Percentiles rank a stretch among this genome's conserved stretches.
These are phyloP conservation scores for Thunnus thynnus DNA, from an alignment of 2,113 vertebrate genomes.

Conservation along the genomic window DNA sequence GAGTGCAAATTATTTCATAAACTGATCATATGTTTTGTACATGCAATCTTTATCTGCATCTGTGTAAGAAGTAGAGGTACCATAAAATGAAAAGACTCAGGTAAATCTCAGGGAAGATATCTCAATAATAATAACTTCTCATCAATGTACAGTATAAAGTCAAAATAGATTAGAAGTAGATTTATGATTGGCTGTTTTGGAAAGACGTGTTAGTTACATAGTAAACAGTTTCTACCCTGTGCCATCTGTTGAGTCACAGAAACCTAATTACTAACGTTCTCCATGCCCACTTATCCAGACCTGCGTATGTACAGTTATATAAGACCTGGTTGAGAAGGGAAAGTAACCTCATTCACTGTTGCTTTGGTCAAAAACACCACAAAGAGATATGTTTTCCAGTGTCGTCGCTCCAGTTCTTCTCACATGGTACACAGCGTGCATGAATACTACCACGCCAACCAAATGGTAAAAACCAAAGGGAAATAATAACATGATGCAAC, in stretches of 20 bases:
- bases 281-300: constrained; percentile 58
- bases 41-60: not conserved
- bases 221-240: constrained; percentile 34
- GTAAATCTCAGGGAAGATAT: too few relatives aligned
- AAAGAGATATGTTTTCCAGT: constrained; percentile 72
- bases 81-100: not conserved
- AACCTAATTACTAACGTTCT: constrained; percentile 72
- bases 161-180: not conserved
- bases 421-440: constrained; percentile 49
- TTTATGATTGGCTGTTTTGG: constrained; percentile 41
- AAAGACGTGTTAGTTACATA: constrained; percentile 42
- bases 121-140: too few relatives aligned
- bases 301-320: constrained; percentile 67
- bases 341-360: constrained; percentile 62
- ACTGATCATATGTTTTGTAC: not conserved
- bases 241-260: constrained; percentile 71
- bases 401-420: constrained; percentile 38
- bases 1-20: not conserved
- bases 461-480: constrained; percentile 59
- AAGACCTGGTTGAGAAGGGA: constrained; percentile 53
- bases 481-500: constrained; percentile 73
- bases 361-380: constrained; percentile 64
- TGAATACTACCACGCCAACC: constrained; percentile 51
- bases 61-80: not conserved
- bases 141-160: too few relatives aligned